phyloP scores from a whole-genome alignment of 2,888 invertebrate species.

The Cancer borealis region DNA sequence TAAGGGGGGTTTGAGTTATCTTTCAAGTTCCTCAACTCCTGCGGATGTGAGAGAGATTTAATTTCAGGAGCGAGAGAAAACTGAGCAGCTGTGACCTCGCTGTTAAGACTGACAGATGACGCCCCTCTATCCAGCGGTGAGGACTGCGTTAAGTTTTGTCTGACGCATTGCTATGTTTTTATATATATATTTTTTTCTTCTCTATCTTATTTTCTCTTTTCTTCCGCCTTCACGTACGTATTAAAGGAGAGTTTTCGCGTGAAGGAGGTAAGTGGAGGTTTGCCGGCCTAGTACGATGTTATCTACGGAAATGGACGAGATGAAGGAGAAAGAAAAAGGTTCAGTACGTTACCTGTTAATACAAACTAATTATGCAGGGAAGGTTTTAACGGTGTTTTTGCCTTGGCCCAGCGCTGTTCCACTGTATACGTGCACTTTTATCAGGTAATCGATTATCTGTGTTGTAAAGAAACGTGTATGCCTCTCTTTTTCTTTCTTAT shows the following conservation, averaged over 20 bases:
- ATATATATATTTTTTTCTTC: background rate
- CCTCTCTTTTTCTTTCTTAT: slow-evolving; percentile 9
- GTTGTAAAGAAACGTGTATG: background rate
- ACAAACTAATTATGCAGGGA: slow-evolving; percentile 40
- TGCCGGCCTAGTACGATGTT: background rate
- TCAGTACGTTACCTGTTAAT: slow-evolving; percentile 23
- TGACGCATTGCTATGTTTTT: background rate
- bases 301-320: background rate
- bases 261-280: background rate
- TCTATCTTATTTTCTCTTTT: background rate
- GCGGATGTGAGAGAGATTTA: slow-evolving; percentile 33
- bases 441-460: background rate
- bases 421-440: background rate
- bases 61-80: slow-evolving; percentile 37
- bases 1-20: slow-evolving; percentile 11
- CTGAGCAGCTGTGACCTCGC: slow-evolving; percentile 34
- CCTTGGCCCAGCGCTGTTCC: background rate
- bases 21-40: slow-evolving; percentile 29
- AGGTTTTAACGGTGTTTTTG: background rate
- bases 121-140: background rate
- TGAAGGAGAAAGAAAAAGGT: background rate
- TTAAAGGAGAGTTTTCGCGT: background rate
- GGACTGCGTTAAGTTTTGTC: background rate
- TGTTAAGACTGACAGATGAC: slow-evolving; percentile 37
- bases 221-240: background rate